These are phyloP conservation scores for Drosophila helvetica DNA, from an alignment of 2,888 invertebrate species.

Conservation along the genomic window DNA sequence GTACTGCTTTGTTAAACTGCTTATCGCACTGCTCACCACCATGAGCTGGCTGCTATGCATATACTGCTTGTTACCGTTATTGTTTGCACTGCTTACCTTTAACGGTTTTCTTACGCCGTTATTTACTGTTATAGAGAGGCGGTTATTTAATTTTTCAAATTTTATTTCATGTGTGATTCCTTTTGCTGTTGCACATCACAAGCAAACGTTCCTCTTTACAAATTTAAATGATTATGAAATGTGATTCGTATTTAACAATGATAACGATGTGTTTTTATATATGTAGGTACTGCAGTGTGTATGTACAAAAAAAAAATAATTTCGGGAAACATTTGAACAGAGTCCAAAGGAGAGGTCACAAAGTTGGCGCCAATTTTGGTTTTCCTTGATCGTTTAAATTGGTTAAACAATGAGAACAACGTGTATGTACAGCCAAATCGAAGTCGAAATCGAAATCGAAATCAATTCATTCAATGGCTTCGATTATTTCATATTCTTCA, in stretches of 20 bases:
- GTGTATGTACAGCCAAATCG: slow-evolving; percentile 34
- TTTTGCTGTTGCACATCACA: slow-evolving; percentile 26
- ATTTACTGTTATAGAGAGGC: slow-evolving; percentile 25
- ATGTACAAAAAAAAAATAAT: slow-evolving; percentile 38
- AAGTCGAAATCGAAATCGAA: too few relatives aligned
- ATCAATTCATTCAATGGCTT: slow-evolving; percentile 82
- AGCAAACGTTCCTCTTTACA: slow-evolving; percentile 39
- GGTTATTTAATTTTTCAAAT: neutral
- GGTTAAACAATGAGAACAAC: slow-evolving; percentile 41
- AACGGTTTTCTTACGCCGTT: too few relatives aligned
- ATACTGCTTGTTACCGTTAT: too few relatives aligned
- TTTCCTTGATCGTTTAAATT: slow-evolving; percentile 18
- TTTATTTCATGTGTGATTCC: slow-evolving; percentile 17
- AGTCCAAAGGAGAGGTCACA: slow-evolving; percentile 2
- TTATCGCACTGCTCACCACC: too few relatives aligned
- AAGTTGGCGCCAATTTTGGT: slow-evolving; percentile 44
- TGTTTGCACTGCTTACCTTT: too few relatives aligned
- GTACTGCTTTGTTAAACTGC: too few relatives aligned
- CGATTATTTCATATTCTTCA: slow-evolving; percentile 84
- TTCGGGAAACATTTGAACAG: slow-evolving; percentile 38
- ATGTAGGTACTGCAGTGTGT: slow-evolving; percentile 15
- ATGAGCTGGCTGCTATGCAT: too few relatives aligned
- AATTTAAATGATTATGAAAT: slow-evolving; percentile 32
- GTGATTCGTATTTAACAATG: slow-evolving; percentile 32
- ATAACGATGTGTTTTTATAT: slow-evolving; percentile 13